Evolutionary conservation across 2,113 vertebrate species (phyloP), one percentile per base, ranked within the genome.

Genomic region (Lophius piscatorius): DNA sequence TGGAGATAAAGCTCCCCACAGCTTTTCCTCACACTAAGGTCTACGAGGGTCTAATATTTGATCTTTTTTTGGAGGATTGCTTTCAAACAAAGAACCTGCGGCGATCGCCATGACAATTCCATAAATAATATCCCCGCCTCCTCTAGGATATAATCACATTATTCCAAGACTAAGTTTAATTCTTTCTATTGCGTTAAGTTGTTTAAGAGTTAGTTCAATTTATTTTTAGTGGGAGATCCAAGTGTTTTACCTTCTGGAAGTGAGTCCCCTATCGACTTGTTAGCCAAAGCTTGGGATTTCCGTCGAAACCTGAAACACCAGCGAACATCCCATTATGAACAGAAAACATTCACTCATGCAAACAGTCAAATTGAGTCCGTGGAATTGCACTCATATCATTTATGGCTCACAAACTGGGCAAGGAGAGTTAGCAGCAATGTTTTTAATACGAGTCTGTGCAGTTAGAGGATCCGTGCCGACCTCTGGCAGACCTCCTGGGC

Each of bases 401-500:
- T 22, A 17, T 22, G 33, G 38, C 48, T 67, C 4, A 0, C 12
- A 1, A 2, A 29, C 34, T 40, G 33, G 9, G 0, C 14, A 55
- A 26, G 26, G 47, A 16, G 28, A 17, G 12, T 29, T 4, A 22
- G 28, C 45, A 28, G 21, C 21, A 28, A 20, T 4, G n/a, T 38
- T 40, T 49, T 34, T 12, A 9, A 29, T n/a, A n/a, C 4, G 5
- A 12, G 0, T 14, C 6, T 17, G 16, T 4, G 4, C 26, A 28
- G 26, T 8, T 4, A 28, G 26, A 31, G 9, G 2, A 1, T 10
- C 11, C 3, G 3, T 10, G 10, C 20, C 24, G 59, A 93, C 93
- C 92, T 92, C 72, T 94, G 91, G 74, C 93, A 94, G 41, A 92
- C 87, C 20, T 94, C 92, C 76, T 92, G 91, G 21, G 92, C 93